phyloP scores from a whole-genome alignment of 2,888 invertebrate genomes.

The Erebia epiphron region DNA sequence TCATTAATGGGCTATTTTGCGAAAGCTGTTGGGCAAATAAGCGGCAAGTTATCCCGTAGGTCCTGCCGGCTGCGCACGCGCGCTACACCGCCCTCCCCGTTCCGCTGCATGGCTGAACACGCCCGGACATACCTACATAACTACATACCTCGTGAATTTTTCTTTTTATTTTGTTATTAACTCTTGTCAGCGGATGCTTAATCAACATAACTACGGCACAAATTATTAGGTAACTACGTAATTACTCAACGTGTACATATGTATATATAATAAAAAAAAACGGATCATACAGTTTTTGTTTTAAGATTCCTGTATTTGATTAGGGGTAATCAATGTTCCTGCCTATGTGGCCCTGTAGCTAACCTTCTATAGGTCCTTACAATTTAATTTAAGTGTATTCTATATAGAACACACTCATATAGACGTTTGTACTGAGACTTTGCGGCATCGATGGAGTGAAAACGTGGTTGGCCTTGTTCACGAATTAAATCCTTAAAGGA shows the following conservation, averaged over 20 bases:
- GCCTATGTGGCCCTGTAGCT: no score
- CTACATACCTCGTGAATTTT: slow-evolving; percentile 10
- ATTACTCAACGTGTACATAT: neutral
- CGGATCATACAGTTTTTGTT: no score
- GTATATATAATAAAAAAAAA: no score
- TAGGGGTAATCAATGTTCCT: no score
- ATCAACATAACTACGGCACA: slow-evolving; percentile 11
- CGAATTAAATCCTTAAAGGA: no score
- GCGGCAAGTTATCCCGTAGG: slow-evolving; percentile 68
- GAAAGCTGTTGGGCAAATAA: slow-evolving; percentile 82
- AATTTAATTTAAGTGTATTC: no score
- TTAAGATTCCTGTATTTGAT: no score
- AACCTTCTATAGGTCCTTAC: no score
- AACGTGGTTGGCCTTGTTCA: no score
- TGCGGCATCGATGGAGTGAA: no score
- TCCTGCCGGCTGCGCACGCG: slow-evolving; percentile 65
- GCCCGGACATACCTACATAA: slow-evolving; percentile 18
- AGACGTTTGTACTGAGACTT: no score
- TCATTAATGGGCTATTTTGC: slow-evolving; percentile 80
- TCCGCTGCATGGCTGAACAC: slow-evolving; percentile 19
- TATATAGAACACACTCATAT: no score
- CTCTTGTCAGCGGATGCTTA: slow-evolving; percentile 10
- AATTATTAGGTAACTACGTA: slow-evolving; percentile 8
- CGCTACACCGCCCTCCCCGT: slow-evolving; percentile 32
- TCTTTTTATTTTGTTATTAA: slow-evolving; percentile 4